Percentiles rank a stretch among this genome's conserved stretches.
Conservation (phyloP, 2,113 vertebrate species). For the Meleagris gallopavo region DNA sequence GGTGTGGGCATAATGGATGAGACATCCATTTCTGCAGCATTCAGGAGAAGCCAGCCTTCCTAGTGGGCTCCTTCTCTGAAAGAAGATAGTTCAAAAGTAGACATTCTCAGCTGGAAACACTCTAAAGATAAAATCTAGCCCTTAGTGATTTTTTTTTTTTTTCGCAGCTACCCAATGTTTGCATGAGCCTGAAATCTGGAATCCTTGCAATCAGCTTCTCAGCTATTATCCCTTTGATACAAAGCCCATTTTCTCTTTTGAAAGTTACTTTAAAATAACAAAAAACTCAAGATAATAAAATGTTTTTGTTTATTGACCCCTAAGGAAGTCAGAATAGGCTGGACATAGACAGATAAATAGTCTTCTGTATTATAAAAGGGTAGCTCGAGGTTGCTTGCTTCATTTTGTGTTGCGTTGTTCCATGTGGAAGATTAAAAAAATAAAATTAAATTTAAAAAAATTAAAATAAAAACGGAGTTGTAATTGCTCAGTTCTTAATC, state of each 20-base stretch:
- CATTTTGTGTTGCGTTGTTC: neutral
- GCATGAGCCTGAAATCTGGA: neutral
- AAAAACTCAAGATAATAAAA: neutral
- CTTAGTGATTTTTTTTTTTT: neutral
- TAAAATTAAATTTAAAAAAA: too few relatives aligned
- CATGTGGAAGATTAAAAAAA: neutral
- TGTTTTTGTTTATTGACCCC: neutral
- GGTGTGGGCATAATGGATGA: neutral
- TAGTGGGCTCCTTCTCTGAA: neutral
- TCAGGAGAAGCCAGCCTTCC: neutral
- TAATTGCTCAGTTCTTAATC: neutral
- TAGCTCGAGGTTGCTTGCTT: neutral
- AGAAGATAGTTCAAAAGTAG: neutral
- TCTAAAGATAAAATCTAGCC: neutral
- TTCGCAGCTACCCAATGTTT: neutral
- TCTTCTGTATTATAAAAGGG: constrained; percentile 7
- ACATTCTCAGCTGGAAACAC: neutral
- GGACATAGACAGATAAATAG: constrained; percentile 25
- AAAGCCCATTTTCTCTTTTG: neutral
- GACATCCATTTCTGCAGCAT: neutral
- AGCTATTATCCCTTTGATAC: constrained; percentile 1
- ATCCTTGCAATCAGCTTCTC: constrained; percentile 15
- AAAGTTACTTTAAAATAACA: neutral
- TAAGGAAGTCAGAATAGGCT: constrained; percentile 28
- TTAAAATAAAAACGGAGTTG: too few relatives aligned